Evolutionary conservation across 2,888 invertebrate genomes (phyloP), one percentile per base, ranked within the genome.

Genomic region (Amblyjoppa fuscipennis): DNA sequence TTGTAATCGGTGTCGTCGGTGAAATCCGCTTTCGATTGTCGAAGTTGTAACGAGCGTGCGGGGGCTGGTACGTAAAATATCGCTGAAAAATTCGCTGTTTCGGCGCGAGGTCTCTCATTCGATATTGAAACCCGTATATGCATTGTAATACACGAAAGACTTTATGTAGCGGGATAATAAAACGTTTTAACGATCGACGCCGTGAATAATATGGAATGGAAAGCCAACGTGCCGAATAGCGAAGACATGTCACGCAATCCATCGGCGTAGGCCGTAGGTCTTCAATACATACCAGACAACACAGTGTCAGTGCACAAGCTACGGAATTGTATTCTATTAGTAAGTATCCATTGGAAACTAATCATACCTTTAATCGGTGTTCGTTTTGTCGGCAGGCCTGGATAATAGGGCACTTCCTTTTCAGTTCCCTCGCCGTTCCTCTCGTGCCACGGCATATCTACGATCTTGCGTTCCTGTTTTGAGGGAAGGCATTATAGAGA

Each of bases 381-480:
- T 88, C 98, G 95, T 94, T 97, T 97, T 74, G 96, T 96, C 31
- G 97, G 96, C 9, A 97, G 97, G 81, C 96, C 96, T 16, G 97
- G 96, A 92, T 95, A 95, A 91, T 95, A 96, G 64, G 97, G 96
- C 93, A 96, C 96, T 88, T 97, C 97, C 89, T 96, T 96, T 93
- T 96, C 95, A 88, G 94, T 93, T 45, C 95, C 95, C 53, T 96
- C 95, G 76, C 94, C 91, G 71, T 95, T 95, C 90, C 95, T 94
- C 90, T 96, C 95, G 94, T 97, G 97, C 97, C 97, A 97, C 2
- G 97, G 97, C 85, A 96, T 96, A 92, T 97, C 97, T 93, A 95
- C 95, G 88, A 96, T 94, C 89, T 96, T 96, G 88, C 95, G 95
- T 90, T 96, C 95, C 94, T 96, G 93, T 75, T 91, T 88, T 83